Evolutionary conservation across 2,113 vertebrate genomes (phyloP), one percentile per base, ranked within the genome.

Genomic region (Xenopus laevis): DNA sequence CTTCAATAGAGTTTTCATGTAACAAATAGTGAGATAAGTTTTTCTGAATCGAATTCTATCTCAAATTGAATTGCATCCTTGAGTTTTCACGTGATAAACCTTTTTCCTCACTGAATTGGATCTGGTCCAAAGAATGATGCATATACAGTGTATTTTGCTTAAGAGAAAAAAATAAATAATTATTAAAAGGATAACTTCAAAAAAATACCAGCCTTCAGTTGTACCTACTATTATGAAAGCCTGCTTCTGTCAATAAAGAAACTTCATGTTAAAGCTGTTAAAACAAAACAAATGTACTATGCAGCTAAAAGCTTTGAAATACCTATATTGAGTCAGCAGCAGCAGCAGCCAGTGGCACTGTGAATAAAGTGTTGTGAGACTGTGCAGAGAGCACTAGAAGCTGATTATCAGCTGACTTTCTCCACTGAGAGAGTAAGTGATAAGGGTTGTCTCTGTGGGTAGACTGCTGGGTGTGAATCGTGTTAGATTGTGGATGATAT

Each of bases 281-380:
- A 71, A 74, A 58, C 75, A 69, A 67, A 79, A 78, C 63, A 79
- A 81, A 74, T 71, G 72, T 63, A 50, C 58, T 18, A 52, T 58
- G 23, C 67, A 79, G 75, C 78, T 78, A 71, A 79, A 79, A 80
- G 72, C 79, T 68, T 63, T 80, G 74, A 50, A 77, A 74, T 53
- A 33, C 44, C 61, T 71, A 59, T 61, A 57, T 61, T 71, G 60
- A 53, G 71, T 75, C 73, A 79, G 61, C 77, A 74, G 50, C 65
- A 71, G 57, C 71, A 69, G 57, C 71, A 71, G 16, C 27, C 72
- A 71, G 44, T 23, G 16, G 16, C 63, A 30, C 58, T 50, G 23
- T 74, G 72, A 80, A 80, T 73, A 70, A 58, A 78, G 59, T 21
- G 15, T 11, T 20, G 16, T 71, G 60, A 40, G 66, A 71, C 50